A percentile compares a stretch with the other conserved stretches of the same genome.
Conservation (phyloP, 2,797 vertebrate species). For the Clarias laeviceps region DNA sequence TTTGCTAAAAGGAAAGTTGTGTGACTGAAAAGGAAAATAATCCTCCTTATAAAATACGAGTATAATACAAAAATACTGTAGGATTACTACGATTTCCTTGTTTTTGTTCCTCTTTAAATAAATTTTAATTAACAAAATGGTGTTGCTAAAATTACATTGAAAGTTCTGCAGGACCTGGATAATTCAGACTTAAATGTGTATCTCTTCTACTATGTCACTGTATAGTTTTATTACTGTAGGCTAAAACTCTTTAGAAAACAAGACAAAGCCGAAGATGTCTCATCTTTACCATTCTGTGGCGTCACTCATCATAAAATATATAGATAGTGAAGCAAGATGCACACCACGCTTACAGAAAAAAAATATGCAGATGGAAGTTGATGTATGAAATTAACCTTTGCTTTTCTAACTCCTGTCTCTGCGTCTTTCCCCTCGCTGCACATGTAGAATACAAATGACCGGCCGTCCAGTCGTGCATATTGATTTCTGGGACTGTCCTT, state of each 20-base stretch:
- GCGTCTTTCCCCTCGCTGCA: conserved; percentile 37
- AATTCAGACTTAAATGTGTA: background rate
- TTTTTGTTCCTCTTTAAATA: background rate
- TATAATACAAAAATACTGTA: background rate
- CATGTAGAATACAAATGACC: conserved; percentile 61
- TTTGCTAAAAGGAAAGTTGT: conserved; percentile 28
- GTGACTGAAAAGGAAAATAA: conserved; percentile 4
- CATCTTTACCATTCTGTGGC: background rate
- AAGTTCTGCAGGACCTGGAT: background rate
- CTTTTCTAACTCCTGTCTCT: conserved; percentile 62
- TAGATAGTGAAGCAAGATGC: conserved; percentile 28
- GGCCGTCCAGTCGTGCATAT: conserved; percentile 51
- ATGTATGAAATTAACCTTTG: conserved; percentile 67
- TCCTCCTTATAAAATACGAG: background rate
- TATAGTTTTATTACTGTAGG: background rate
- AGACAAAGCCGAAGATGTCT: background rate
- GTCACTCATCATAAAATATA: conserved; percentile 33
- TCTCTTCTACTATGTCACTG: background rate
- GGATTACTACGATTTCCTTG: background rate
- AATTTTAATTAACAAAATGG: background rate
- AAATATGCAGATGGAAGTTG: conserved; percentile 62
- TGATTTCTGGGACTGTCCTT: conserved; percentile 52
- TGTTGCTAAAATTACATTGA: background rate
- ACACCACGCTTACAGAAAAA: conserved; percentile 41
- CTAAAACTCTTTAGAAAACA: background rate